A percentile compares a stretch with the other conserved stretches of the same genome.
phyloP scores from a whole-genome alignment of 2,797 vertebrate genomes.

The Hozukius guyotensis region DNA sequence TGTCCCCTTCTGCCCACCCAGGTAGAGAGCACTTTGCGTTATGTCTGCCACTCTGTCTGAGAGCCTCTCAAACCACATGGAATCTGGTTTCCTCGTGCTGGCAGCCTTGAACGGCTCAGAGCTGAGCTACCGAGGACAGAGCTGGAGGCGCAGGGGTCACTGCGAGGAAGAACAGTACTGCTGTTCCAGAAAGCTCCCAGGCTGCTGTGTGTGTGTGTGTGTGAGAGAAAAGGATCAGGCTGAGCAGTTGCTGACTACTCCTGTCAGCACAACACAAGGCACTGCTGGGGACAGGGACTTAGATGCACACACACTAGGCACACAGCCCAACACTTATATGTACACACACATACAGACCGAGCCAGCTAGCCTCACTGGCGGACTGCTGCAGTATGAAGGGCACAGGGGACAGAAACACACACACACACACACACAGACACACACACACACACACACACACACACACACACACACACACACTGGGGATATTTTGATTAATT shows the following conservation, averaged over 20 bases:
- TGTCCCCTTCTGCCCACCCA: constrained; percentile 31
- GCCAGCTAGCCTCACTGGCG: constrained; percentile 16
- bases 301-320: background rate
- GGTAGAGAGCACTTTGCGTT: background rate
- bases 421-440: background rate
- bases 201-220: background rate
- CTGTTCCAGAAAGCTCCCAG: constrained; percentile 30
- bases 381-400: constrained; percentile 32
- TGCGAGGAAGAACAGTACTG: background rate
- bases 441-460: background rate
- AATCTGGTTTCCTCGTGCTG: background rate
- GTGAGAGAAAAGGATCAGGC: background rate
- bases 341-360: constrained; percentile 14
- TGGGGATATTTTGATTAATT: constrained; percentile 42
- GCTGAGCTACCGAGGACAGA: constrained; percentile 4
- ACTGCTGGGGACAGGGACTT: constrained; percentile 26
- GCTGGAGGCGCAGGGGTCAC: constrained; percentile 14
- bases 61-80: background rate
- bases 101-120: background rate
- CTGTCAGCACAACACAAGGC: constrained; percentile 39
- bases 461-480: background rate
- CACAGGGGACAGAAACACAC: constrained; percentile 11
- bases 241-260: constrained; percentile 29
- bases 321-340: background rate
- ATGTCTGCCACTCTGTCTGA: constrained; percentile 4